Percentiles rank a stretch among this genome's conserved stretches.
Evolutionary conservation across 2,888 invertebrate species (phyloP).

Genomic region (Crematogaster levior): DNA sequence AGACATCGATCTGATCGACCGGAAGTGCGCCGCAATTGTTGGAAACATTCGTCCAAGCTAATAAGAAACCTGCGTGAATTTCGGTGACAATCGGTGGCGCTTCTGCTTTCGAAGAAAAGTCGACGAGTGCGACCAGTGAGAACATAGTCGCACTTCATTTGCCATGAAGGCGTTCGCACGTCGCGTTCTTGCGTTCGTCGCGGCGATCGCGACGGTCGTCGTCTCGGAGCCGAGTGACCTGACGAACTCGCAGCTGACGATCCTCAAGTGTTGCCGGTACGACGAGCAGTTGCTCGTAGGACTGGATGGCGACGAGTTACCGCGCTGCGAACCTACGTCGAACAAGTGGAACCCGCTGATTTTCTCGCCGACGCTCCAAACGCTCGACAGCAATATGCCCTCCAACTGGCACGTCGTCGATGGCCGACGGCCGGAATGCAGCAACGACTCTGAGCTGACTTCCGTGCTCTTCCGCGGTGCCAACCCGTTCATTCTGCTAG

Average conservation of each 20-base stretch:
- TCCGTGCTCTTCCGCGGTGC: slow-evolving; percentile 77
- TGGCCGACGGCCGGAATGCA: slow-evolving; percentile 83
- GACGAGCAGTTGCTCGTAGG: slow-evolving; percentile 86
- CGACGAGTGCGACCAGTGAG: no score
- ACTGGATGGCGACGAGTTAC: slow-evolving; percentile 74
- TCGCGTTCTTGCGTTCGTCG: slow-evolving; percentile 21
- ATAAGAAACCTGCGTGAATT: not conserved
- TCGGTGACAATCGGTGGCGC: not conserved
- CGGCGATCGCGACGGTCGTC: slow-evolving; percentile 27
- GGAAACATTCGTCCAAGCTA: no score
- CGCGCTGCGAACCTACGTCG: slow-evolving; percentile 78
- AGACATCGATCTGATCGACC: not conserved
- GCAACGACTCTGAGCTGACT: slow-evolving; percentile 79
- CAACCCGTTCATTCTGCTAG: slow-evolving; percentile 87
- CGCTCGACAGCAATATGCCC: slow-evolving; percentile 86
- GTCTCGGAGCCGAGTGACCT: slow-evolving; percentile 62
- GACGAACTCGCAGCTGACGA: slow-evolving; percentile 74
- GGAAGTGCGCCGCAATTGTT: not conserved
- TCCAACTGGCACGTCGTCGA: slow-evolving; percentile 86
- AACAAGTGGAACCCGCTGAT: slow-evolving; percentile 88
- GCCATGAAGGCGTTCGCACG: not conserved
- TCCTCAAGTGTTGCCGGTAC: slow-evolving; percentile 87
- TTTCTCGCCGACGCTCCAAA: slow-evolving; percentile 86
- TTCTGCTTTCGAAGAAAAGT: not conserved
- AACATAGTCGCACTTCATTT: not conserved